Base-by-base conservation (phyloP, 2,113 vertebrate species). In the Daboia siamensis region DNA sequence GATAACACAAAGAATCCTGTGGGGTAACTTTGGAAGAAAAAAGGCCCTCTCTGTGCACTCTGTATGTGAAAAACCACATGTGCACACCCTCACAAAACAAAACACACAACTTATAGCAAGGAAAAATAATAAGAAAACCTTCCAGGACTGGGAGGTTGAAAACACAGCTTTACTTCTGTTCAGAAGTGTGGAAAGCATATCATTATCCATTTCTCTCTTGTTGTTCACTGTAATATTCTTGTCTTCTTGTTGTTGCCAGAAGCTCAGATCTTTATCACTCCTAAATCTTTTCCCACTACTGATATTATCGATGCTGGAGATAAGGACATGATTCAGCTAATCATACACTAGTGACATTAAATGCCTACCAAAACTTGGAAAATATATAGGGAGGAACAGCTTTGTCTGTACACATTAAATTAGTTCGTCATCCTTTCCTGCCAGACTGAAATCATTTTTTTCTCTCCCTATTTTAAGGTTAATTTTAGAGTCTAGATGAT, bases 111-210 rank as follows among this genome's bases (percentile, higher is more conserved):
- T 96, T 96, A 48, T 24, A 92, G 51, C 44, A 48, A 88, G 94
- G 86, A 94, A 95, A 56, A 95, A 93, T 46, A 92, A 94, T 94
- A 91, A 91, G 92, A 93, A 95, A 91, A 89, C 85, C 51, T 26
- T 90, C 24, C 94, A 33, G 94, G 92, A 46, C 90, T 87, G 13
- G 26, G 93, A 88, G 87, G 89, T 94, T 46, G 86, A 91, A 90
- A 92, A 94, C 93, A 90, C 87, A 94, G 94, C 93, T 90, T 94
- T 55, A 91, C 46, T 93, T 55, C 54, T 92, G 85, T 93, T 93
- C 90, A 91, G 94, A 95, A 94, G 94, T 90, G 93, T 94, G 90
- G 94, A n/a, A 91, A 93, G 90, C 87, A 95, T 95, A 94, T 94
- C 92, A 64, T 93, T 9, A 84, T 96, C 56, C 90, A 61, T 54